Conservation (phyloP, 2,888 invertebrate species). For the Acanthopleura granulata region DNA sequence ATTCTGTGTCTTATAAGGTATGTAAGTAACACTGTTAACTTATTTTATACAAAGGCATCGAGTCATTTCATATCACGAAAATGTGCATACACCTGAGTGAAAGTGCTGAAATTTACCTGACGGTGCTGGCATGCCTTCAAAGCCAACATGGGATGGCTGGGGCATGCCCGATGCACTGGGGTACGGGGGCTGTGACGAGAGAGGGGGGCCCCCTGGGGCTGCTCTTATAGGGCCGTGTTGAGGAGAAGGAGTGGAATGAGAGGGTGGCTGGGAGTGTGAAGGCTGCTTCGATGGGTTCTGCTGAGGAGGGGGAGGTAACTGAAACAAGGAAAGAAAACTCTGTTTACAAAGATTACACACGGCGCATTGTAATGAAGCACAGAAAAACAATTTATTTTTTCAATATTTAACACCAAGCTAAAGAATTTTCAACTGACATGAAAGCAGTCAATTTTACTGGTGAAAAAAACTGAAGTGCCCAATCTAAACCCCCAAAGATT, state of each 20-base stretch:
- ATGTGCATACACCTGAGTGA: background rate
- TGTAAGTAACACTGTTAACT: too few relatives aligned
- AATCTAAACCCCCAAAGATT: too few relatives aligned
- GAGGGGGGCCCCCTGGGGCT: conserved; percentile 1
- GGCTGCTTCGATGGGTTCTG: background rate
- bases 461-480: too few relatives aligned
- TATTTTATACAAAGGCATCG: too few relatives aligned
- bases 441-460: too few relatives aligned
- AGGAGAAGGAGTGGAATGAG: background rate
- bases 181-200: background rate
- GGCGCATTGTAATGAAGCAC: too few relatives aligned
- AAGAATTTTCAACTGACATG: too few relatives aligned
- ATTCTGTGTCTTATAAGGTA: too few relatives aligned
- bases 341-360: too few relatives aligned
- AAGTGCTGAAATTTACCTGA: background rate
- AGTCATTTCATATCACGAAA: too few relatives aligned
- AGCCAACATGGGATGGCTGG: background rate
- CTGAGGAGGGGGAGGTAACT: conserved; percentile 20
- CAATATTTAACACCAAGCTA: too few relatives aligned
- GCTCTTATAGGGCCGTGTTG: background rate
- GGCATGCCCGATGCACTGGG: background rate
- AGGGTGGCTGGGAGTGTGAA: background rate
- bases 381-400: too few relatives aligned
- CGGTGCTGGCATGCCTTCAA: background rate
- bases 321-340: background rate